Evolutionary conservation across 2,113 vertebrate species (phyloP), one percentile per base, ranked within the genome.

Genomic region (Syngnathus scovelli): DNA sequence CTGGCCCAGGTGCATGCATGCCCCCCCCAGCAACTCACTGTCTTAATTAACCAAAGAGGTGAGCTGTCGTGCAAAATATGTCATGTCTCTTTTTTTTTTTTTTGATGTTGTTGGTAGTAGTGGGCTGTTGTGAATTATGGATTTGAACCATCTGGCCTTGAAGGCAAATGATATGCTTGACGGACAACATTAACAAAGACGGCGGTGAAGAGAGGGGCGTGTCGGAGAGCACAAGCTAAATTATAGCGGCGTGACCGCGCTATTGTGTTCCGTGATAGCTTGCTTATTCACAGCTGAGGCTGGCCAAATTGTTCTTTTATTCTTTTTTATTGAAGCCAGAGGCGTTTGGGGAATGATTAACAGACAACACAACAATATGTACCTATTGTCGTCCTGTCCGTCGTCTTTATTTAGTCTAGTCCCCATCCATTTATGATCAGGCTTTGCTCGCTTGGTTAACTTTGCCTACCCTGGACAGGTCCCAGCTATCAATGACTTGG

Each of bases 61-160:
- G 86, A 89, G 81, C 85, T 83, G 82, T 90, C 27, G 27, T 33
- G 27, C 27, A 3, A 33, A 33, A 33, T 68, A 84, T 84, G 81
- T 78, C 71, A 71, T 77, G 77, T 84, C 27, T 8, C 48, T n/a
- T n/a, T n/a, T n/a, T n/a, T n/a, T n/a, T 55, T 67, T 52, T 70
- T 61, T 55, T 1, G n/a, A 64, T 68, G 60, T 64, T 73, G 76
- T 80, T 43, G 27, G 27, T 27, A 7, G 7, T 91, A 9, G 19
- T 11, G 46, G 44, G 63, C 44, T 48, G 89, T 71, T 88, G 90
- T 93, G 91, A 94, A 96, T 98, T 98, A 98, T 98, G 94, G 94
- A 98, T 98, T 98, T 81, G 90, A 92, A 93, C 95, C 96, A 98
- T 98, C 95, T 98, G 96, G 93, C 90, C 76, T 68, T 75, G 86